These are phyloP conservation scores for Fregetta grallaria DNA, from an alignment of 2,113 vertebrate genomes.

Conservation along the genomic window DNA sequence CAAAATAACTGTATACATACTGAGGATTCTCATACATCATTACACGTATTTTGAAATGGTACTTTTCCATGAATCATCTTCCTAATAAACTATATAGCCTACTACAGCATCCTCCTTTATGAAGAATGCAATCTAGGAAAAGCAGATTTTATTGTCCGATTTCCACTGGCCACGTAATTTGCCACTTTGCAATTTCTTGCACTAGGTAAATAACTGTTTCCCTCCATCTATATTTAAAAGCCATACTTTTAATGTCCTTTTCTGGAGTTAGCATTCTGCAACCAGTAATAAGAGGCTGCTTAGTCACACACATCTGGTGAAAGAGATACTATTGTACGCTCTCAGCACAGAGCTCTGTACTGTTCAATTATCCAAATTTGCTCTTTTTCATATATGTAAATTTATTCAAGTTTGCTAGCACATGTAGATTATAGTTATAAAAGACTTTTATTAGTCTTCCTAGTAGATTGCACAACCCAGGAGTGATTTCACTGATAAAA, in stretches of 20 bases:
- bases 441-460: neutral
- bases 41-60: neutral
- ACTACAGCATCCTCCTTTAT: neutral
- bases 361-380: slow-evolving; percentile 2
- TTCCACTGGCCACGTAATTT: neutral
- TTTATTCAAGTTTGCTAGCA: neutral
- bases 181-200: neutral
- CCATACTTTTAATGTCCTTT: neutral
- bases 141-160: neutral
- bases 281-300: neutral
- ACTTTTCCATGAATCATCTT: neutral
- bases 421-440: neutral
- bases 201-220: neutral
- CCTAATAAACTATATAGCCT: neutral
- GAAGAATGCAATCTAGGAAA: neutral
- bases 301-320: slow-evolving; percentile 6
- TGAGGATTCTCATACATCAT: neutral
- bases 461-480: neutral
- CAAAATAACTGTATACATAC: neutral
- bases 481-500: neutral
- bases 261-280: neutral
- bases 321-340: neutral
- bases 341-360: neutral
- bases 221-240: neutral
- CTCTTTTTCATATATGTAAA: neutral